Percentiles rank a stretch among this genome's conserved stretches.
Evolutionary conservation across 1,140 invertebrate species (phyloP).

Genomic region (Hypothenemus hampei): DNA sequence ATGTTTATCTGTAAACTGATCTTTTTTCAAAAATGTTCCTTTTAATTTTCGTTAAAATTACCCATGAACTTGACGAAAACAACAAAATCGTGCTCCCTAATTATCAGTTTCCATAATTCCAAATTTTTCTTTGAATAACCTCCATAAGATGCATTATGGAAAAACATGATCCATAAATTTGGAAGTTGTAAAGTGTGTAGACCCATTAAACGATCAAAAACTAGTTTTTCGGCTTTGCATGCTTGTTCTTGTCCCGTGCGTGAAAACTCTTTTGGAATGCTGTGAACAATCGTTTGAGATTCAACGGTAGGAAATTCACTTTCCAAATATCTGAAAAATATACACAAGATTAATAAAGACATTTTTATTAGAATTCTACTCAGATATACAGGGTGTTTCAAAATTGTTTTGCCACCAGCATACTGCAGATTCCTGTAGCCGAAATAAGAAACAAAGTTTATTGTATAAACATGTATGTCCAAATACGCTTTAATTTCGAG

Average conservation of each 20-base stretch:
- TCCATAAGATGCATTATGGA: conserved; percentile 42
- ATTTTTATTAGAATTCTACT: no score
- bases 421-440: no score
- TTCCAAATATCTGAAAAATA: conserved; percentile 36
- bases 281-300: conserved; percentile 30
- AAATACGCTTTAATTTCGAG: no score
- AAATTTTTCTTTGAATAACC: conserved; percentile 42
- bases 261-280: conserved; percentile 37
- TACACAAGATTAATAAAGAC: conserved; percentile 1
- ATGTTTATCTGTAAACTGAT: conserved; percentile 32
- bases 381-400: no score
- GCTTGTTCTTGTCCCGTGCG: conserved; percentile 40
- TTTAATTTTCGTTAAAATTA: conserved; percentile 20
- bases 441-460: no score
- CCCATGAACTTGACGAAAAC: conserved; percentile 41
- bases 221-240: conserved; percentile 37
- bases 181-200: conserved; percentile 15
- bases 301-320: conserved; percentile 37
- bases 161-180: conserved; percentile 40
- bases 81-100: conserved; percentile 45
- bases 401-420: no score
- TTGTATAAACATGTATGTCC: no score
- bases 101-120: conserved; percentile 41
- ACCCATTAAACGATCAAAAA: conserved; percentile 34
- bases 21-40: not conserved